Evolutionary conservation across 2,113 vertebrate genomes (phyloP), one percentile per base, ranked within the genome.

Genomic region (Pedetes capensis): DNA sequence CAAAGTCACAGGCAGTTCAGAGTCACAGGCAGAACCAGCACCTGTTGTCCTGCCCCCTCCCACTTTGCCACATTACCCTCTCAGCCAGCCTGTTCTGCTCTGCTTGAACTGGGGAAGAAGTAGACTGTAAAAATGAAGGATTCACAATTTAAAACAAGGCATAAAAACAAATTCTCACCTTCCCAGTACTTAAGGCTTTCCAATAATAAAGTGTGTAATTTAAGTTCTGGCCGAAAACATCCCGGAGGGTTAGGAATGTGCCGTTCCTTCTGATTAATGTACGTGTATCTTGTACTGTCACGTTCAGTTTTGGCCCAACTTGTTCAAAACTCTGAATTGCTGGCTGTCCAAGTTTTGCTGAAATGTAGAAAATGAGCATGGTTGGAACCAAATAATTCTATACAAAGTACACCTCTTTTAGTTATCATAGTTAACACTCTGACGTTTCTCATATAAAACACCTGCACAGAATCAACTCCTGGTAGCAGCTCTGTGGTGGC

Each of bases 121-220:
- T 5, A 16, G 22, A 29, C 37, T 57, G 17, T 53, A 18, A 59
- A 76, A 87, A 57, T 37, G 47, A 93, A 68, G n/a, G 12, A 42
- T 6, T 47, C 55, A 10, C 5, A 9, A 68, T 68, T 94, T 95
- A 39, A 79, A 93, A 75, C 10, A 59, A 88, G 55, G 44, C 74
- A 63, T 23, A 57, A 80, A 75, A 37, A n/a, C 27, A 80, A 32
- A 6, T 6, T 75, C 98, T 98, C 93, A 99, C 99, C 98, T 98
- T 99, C 93, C 99, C 99, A 0, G 99, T 98, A 97, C 99, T 99
- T 92, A 97, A 95, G 2, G 99, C 98, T 97, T 96, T 99, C 97
- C 98, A 97, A 61, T 99, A 99, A 61, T 94, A 98, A 64, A 99
- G 98, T 37, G 53, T 98, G 34, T 99, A 99, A 76, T 94, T 92